phyloP scores from a whole-genome alignment of 23 tunicate genomes.

The Diplosoma virens region DNA sequence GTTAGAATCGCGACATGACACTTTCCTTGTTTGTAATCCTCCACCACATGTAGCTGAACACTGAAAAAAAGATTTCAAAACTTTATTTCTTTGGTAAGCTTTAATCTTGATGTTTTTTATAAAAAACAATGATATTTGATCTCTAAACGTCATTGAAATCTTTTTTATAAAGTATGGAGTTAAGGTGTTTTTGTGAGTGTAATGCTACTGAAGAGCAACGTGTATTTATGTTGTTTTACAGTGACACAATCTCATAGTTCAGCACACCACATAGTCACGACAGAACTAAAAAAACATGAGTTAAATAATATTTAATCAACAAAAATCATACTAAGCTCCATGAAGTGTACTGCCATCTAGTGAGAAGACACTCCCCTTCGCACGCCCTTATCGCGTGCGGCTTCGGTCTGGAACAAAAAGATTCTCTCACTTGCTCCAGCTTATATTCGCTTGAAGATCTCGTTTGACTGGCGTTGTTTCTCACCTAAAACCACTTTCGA shows the following conservation, averaged over 20 bases:
- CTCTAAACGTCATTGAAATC: too few species aligned
- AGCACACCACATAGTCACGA: too few species aligned
- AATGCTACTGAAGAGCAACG: too few species aligned
- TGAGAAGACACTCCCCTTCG: slow-evolving; percentile 69
- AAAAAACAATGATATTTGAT: too few species aligned
- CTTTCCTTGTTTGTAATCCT: slow-evolving; percentile 61
- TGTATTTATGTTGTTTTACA: too few species aligned
- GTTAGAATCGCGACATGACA: slow-evolving; percentile 51
- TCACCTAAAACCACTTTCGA: background rate
- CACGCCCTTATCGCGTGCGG: slow-evolving; percentile 47
- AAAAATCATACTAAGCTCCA: slow-evolving; percentile 70
- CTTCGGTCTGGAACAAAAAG: slow-evolving; percentile 41
- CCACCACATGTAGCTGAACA: slow-evolving; percentile 66
- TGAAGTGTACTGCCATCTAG: slow-evolving; percentile 62
- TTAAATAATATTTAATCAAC: too few species aligned
- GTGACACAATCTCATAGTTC: too few species aligned
- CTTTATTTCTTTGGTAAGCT: too few species aligned
- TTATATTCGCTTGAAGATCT: background rate
- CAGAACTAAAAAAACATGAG: too few species aligned
- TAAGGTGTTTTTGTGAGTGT: too few species aligned
- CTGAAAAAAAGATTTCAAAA: slow-evolving; percentile 37
- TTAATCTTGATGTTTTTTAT: too few species aligned
- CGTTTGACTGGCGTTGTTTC: background rate
- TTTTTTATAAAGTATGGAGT: too few species aligned
- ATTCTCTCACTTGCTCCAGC: slow-evolving; percentile 10